phyloP scores from a whole-genome alignment of 1,140 invertebrate species.

The Heliconius hewitsoni region DNA sequence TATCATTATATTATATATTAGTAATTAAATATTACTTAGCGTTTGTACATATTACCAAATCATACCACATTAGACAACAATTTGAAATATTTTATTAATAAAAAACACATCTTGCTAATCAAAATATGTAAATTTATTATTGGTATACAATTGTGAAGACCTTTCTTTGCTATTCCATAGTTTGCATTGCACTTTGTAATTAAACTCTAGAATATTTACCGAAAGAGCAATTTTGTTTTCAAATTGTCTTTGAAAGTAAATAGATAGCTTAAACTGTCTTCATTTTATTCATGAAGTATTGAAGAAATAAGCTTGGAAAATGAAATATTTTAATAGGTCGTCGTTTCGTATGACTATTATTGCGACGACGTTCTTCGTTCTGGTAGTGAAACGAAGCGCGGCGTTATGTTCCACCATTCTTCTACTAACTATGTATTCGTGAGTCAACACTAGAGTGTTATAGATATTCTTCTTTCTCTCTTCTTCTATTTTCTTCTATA shows the following conservation, averaged over 20 bases:
- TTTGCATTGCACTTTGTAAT: background rate
- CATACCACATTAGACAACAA: no score
- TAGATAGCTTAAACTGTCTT: background rate
- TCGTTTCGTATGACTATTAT: no score
- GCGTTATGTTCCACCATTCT: background rate
- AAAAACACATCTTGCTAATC: no score
- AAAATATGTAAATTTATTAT: no score
- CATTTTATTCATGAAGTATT: background rate
- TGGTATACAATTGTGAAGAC: background rate
- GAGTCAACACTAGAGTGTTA: no score
- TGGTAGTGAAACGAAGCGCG: background rate
- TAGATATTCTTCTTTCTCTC: no score
- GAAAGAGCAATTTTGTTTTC: slow-evolving; percentile 4
- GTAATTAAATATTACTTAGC: no score
- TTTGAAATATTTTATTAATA: no score
- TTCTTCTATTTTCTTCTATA: no score
- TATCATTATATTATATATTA: no score
- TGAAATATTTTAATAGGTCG: background rate
- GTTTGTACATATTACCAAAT: no score
- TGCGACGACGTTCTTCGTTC: background rate
- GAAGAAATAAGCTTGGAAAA: background rate
- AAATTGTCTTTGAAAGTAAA: slow-evolving; percentile 3
- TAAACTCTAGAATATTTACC: background rate
- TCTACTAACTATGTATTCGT: no score
- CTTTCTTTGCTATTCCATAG: background rate